Conservation (phyloP, 2,797 vertebrate genomes). For the Lagocephalus sceleratus region DNA sequence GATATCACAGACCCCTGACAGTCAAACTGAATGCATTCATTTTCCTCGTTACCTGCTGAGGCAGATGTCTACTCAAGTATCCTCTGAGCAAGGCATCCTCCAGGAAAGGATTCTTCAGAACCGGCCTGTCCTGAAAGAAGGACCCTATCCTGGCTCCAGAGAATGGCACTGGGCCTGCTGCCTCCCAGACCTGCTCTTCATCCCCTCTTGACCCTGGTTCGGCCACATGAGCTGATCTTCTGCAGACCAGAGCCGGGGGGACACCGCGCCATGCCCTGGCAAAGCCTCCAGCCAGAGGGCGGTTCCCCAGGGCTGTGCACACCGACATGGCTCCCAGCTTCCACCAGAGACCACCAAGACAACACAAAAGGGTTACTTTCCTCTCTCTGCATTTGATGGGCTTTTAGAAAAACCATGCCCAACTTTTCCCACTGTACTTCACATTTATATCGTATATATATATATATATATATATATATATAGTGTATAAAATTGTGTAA, state of each 20-base stretch:
- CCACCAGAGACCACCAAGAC: conserved; percentile 1
- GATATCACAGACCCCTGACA: neutral
- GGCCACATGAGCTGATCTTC: conserved; percentile 34
- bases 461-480: no score
- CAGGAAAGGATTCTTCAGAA: conserved; percentile 74
- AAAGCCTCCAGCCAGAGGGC: conserved; percentile 14
- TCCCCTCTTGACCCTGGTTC: conserved; percentile 30
- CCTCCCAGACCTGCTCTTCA: conserved; percentile 43
- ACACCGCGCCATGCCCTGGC: conserved; percentile 7
- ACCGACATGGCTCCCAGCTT: conserved; percentile 43
- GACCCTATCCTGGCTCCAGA: conserved; percentile 60
- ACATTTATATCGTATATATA: no score
- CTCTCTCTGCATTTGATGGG: no score
- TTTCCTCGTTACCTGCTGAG: conserved; percentile 68
- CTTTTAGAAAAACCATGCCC: no score
- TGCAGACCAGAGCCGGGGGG: conserved; percentile 16
- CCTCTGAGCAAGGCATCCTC: conserved; percentile 78
- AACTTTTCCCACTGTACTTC: no score
- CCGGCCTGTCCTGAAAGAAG: conserved; percentile 77
- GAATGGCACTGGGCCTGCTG: conserved; percentile 32
- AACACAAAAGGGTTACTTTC: neutral
- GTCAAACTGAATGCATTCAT: neutral
- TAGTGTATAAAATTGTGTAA: no score
- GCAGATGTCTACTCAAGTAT: conserved; percentile 78
- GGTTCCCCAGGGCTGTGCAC: conserved; percentile 18